Evolutionary conservation across 2,888 invertebrate species (phyloP).

Genomic region (Cosmorhoe ocellata): DNA sequence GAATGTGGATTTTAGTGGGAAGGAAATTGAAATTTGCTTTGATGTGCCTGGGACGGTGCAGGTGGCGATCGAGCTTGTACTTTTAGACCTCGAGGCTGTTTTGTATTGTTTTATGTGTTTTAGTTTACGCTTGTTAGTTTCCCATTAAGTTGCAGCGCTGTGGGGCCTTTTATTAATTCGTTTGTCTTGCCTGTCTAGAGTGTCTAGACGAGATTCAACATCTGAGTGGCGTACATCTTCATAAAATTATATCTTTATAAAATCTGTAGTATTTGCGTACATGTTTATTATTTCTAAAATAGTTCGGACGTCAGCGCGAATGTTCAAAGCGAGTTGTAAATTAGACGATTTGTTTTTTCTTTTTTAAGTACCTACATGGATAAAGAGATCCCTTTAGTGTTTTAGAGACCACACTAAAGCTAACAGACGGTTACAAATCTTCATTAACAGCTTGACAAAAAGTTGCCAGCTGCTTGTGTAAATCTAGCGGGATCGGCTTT

Average conservation of each 20-base stretch:
- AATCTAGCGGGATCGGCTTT: constrained; percentile 56
- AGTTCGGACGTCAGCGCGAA: constrained; percentile 47
- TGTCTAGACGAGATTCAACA: constrained; percentile 46
- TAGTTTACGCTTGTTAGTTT: constrained; percentile 69
- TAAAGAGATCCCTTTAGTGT: constrained; percentile 60
- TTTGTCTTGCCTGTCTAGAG: constrained; percentile 50
- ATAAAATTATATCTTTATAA: constrained; percentile 46
- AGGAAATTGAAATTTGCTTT: constrained; percentile 68
- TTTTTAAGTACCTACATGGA: constrained; percentile 37
- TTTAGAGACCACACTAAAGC: constrained; percentile 60
- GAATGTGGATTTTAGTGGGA: constrained; percentile 55
- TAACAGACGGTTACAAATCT: constrained; percentile 68
- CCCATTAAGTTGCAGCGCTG: constrained; percentile 58
- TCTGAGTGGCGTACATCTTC: constrained; percentile 49
- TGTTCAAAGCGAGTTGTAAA: constrained; percentile 67
- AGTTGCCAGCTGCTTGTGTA: constrained; percentile 62
- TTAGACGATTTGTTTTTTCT: constrained; percentile 55
- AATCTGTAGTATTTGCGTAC: constrained; percentile 40
- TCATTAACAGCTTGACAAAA: constrained; percentile 74
- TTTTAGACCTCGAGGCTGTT: constrained; percentile 42
- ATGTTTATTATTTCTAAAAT: constrained; percentile 53
- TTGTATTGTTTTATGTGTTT: constrained; percentile 62
- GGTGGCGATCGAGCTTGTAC: constrained; percentile 44
- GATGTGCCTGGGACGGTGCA: constrained; percentile 54
- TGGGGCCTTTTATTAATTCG: constrained; percentile 60